phyloP scores from a whole-genome alignment of 2,888 invertebrate species.

The Buathra laborator region DNA sequence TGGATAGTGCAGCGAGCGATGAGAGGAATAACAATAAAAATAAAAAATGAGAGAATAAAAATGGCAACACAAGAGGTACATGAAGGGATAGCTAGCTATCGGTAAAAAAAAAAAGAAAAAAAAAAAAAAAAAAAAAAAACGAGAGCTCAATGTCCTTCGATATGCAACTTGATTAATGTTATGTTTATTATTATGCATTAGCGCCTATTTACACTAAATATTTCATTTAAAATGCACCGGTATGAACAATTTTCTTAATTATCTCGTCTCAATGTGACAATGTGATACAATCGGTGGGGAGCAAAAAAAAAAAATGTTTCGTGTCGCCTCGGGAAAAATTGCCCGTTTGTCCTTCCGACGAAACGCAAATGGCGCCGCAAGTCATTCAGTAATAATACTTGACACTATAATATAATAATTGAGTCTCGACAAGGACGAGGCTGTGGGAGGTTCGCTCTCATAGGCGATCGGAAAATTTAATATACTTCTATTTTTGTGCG shows the following conservation, averaged over 20 bases:
- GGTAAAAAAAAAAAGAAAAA: not conserved
- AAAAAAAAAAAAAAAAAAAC: constrained; percentile 1
- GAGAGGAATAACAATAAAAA: constrained; percentile 54
- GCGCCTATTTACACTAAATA: no score
- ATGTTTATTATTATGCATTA: not conserved
- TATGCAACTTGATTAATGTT: not conserved
- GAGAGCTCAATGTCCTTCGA: not conserved
- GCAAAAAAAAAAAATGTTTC: constrained; percentile 16
- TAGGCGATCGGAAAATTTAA: constrained; percentile 13
- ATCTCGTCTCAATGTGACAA: constrained; percentile 8
- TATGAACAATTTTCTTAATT: constrained; percentile 30
- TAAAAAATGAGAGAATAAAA: constrained; percentile 19
- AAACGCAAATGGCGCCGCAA: constrained; percentile 18
- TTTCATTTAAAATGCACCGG: no score
- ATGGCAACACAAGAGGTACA: not conserved
- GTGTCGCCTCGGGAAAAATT: constrained; percentile 41
- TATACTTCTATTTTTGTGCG: not conserved
- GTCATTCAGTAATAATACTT: constrained; percentile 33
- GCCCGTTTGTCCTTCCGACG: constrained; percentile 55
- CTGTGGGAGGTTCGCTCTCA: constrained; percentile 35
- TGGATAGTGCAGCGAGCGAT: constrained; percentile 52
- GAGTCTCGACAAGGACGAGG: constrained; percentile 36
- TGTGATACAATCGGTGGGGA: not conserved
- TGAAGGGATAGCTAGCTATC: not conserved
- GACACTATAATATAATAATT: constrained; percentile 41